phyloP scores from a whole-genome alignment of 2,888 invertebrate genomes.

The Ectemnius cavifrons region DNA sequence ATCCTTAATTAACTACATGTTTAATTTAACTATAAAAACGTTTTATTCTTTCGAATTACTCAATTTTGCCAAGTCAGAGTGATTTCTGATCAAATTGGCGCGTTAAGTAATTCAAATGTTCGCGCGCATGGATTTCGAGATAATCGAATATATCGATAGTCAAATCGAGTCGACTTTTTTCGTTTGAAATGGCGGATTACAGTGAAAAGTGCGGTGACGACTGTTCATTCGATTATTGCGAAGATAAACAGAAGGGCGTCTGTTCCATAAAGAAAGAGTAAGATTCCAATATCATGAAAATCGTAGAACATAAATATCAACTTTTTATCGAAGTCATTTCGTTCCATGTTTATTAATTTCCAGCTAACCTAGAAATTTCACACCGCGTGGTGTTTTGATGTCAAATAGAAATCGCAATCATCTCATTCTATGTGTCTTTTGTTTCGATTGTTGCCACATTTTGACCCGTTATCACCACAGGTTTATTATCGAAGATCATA shows the following conservation, averaged over 20 bases:
- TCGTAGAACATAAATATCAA: not conserved
- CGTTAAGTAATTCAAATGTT: too few species aligned
- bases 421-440: not conserved
- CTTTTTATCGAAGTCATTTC: not conserved
- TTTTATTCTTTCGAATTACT: too few species aligned
- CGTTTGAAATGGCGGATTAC: slow-evolving; percentile 61
- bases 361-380: slow-evolving; percentile 19
- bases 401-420: not conserved
- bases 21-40: too few species aligned
- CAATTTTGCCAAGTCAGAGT: too few species aligned
- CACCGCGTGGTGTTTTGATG: slow-evolving; percentile 15
- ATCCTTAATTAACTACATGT: too few species aligned
- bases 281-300: slow-evolving; percentile 49
- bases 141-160: too few species aligned
- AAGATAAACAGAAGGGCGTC: slow-evolving; percentile 74
- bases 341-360: not conserved
- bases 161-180: slow-evolving; percentile 8
- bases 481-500: slow-evolving; percentile 78
- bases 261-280: slow-evolving; percentile 79
- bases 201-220: slow-evolving; percentile 56
- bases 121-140: too few species aligned
- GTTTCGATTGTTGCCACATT: not conserved
- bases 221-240: slow-evolving; percentile 62
- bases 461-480: slow-evolving; percentile 60
- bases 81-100: too few species aligned